Percentiles rank a stretch among this genome's conserved stretches.
Conservation (phyloP, 2,888 invertebrate species). For the Synergus japonicus region DNA sequence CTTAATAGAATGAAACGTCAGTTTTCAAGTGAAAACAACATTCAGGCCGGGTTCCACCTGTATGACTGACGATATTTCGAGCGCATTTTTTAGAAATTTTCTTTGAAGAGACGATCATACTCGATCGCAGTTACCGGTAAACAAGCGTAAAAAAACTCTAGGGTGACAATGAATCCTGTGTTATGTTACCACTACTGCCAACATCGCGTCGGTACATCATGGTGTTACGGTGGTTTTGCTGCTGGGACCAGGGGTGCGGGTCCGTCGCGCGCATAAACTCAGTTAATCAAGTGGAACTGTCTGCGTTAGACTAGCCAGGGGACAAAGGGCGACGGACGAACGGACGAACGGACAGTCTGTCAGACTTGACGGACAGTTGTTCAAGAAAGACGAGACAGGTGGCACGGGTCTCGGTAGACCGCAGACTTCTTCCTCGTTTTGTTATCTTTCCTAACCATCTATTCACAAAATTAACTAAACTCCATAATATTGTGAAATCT, state of each 20-base stretch:
- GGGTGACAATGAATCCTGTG: neutral
- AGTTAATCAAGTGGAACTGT: constrained; percentile 75
- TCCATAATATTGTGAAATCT: too few relatives aligned
- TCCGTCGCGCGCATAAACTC: constrained; percentile 70
- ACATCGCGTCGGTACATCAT: neutral
- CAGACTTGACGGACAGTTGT: constrained; percentile 59
- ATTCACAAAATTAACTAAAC: too few relatives aligned
- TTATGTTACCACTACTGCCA: neutral
- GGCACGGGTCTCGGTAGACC: constrained; percentile 54
- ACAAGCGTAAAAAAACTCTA: constrained; percentile 30
- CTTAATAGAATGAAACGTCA: too few relatives aligned
- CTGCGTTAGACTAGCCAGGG: constrained; percentile 60
- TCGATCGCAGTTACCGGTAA: constrained; percentile 4
- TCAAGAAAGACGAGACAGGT: constrained; percentile 64
- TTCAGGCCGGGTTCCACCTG: too few relatives aligned
- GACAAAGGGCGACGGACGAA: constrained; percentile 62
- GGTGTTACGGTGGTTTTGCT: constrained; percentile 46
- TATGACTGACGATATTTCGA: too few relatives aligned
- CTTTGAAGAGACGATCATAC: neutral
- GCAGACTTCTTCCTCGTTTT: neutral
- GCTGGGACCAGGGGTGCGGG: constrained; percentile 47
- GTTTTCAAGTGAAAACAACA: too few relatives aligned
- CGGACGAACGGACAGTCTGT: constrained; percentile 57
- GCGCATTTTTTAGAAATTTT: neutral
- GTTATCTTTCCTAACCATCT: too few relatives aligned